Evolutionary conservation across 2,888 invertebrate species (phyloP).

Genomic region (Caenorhabditis doughertyi): DNA sequence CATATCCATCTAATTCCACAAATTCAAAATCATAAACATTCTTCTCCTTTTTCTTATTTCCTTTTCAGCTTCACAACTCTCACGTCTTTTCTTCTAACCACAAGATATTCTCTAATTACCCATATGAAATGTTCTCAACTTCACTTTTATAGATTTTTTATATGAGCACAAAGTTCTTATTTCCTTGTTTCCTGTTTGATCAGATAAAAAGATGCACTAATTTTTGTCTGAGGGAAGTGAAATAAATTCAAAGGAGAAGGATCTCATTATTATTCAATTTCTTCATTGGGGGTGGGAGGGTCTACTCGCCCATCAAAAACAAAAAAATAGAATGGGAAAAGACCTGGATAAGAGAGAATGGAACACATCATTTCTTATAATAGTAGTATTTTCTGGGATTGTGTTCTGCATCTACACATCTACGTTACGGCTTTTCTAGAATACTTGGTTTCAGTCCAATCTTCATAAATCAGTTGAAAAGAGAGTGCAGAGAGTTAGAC

Average conservation of each 20-base stretch:
- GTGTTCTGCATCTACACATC: no score
- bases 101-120: conserved; percentile 32
- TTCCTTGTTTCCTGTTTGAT: conserved; percentile 6
- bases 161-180: not conserved
- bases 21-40: conserved; percentile 37
- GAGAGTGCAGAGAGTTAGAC: no score
- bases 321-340: not conserved
- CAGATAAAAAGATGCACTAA: not conserved
- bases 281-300: not conserved
- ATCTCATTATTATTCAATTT: conserved; percentile 15
- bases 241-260: not conserved
- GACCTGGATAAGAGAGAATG: not conserved
- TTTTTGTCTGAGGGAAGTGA: not conserved
- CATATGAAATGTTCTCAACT: not conserved
- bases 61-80: conserved; percentile 25
- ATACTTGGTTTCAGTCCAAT: no score
- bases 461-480: no score
- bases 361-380: conserved; percentile 5
- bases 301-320: conserved; percentile 16
- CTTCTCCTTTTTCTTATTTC: conserved; percentile 1
- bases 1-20: conserved; percentile 13
- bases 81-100: conserved; percentile 13
- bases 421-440: no score
- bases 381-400: not conserved
- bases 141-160: not conserved